Evolutionary conservation across 2,113 vertebrate species (phyloP), one percentile per base, ranked within the genome.

Genomic region (Malurus cyaneus): DNA sequence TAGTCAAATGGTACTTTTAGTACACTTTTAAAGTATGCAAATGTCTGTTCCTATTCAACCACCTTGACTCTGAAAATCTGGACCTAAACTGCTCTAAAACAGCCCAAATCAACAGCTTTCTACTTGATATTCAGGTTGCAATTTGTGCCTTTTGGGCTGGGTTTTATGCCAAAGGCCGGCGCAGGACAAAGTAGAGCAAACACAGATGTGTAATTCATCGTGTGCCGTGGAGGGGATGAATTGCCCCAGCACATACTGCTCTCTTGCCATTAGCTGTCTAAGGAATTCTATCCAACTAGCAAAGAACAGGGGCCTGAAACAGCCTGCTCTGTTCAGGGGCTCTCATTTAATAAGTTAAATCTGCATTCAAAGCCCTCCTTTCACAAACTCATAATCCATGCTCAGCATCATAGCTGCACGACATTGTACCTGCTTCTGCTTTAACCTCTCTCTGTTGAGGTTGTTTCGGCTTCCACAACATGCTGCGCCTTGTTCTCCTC

Each of bases 401-500:
- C 4, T 24, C 49, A 72, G 31, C 7, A 61, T 19, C 36, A 18
- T 4, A 82, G 21, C 8, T 80, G n/a, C 17, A 60, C 36, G 41
- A 11, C 24, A 41, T 86, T 44, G 19, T 50, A 71, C n/a, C 26
- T 86, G 23, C 34, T 70, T 8, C 12, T 81, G 5, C 21, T 73
- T 62, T 54, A 74, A 12, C 25, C 9, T 81, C 28, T 53, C 23
- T 46, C 10, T 50, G 4, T 49, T 39, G 44, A 13, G 29, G 6
- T 7, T 79, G 12, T 53, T 52, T 79, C 36, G 36, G 13, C 8
- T 85, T 59, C 36, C 11, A 52, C 0, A 0, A 0, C 7, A 32
- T 8, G 19, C 16, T 64, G 8, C 36, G 31, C 57, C 7, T 1
- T 1, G 1, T 41, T 36, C 5, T 18, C 14, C 5, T 72, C 64